A percentile compares a stretch with the other conserved stretches of the same genome.
phyloP scores from a whole-genome alignment of 35 echinoderm and acorn worm species.

The Lytechinus pictus region DNA sequence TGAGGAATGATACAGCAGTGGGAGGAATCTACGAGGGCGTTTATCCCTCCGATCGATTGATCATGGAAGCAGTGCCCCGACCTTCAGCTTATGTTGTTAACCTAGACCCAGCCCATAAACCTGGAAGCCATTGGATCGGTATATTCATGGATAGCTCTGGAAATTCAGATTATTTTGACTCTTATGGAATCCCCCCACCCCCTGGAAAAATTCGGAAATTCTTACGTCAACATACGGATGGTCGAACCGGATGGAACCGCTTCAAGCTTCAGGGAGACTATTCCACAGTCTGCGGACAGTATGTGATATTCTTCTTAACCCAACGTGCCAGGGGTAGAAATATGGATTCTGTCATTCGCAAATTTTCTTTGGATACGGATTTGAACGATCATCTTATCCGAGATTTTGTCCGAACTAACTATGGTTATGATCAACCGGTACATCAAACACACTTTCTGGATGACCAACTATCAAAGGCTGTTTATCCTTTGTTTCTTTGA shows the following conservation, averaged over 20 bases:
- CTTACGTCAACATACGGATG: not conserved
- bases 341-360: not conserved
- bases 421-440: not conserved
- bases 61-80: not conserved
- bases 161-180: constrained; percentile 46
- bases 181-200: not conserved
- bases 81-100: constrained; percentile 23
- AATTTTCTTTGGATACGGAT: constrained; percentile 6
- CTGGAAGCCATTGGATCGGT: constrained; percentile 30
- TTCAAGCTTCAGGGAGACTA: constrained; percentile 16
- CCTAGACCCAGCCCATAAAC: constrained; percentile 1
- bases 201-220: not conserved
- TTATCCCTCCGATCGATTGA: constrained; percentile 36
- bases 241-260: not conserved
- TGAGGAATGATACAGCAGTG: not conserved
- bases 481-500: no score
- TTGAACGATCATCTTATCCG: constrained; percentile 9
- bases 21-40: constrained; percentile 13
- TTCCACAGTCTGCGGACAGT: constrained; percentile 40
- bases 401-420: not conserved
- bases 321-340: not conserved
- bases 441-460: no score
- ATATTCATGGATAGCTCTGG: not conserved
- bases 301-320: constrained; percentile 21
- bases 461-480: no score